A percentile compares a stretch with the other conserved stretches of the same genome.
These are phyloP conservation scores for Hypotaenidia philippensis DNA, from an alignment of 2,797 vertebrate genomes.

Conservation along the genomic window DNA sequence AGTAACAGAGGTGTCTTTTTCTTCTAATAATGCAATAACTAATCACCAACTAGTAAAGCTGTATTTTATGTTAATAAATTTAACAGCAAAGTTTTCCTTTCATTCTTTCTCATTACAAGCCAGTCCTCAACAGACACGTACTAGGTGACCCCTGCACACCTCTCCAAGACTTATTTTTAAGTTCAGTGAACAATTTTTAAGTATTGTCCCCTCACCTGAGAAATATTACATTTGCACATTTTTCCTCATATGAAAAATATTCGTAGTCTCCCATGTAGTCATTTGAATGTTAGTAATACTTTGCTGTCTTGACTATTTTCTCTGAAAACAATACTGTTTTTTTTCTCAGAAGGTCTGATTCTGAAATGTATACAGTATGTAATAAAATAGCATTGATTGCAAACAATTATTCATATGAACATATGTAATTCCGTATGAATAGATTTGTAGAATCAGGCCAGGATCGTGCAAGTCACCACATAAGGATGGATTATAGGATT, in stretches of 20 bases:
- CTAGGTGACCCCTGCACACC: background rate
- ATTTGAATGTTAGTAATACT: background rate
- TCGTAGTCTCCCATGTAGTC: background rate
- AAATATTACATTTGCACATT: background rate
- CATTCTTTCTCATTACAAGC: background rate
- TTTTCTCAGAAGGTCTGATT: background rate
- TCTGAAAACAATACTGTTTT: background rate
- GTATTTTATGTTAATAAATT: background rate
- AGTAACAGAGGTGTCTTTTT: background rate
- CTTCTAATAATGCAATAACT: background rate
- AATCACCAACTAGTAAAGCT: background rate
- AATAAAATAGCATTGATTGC: background rate
- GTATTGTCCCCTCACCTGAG: background rate
- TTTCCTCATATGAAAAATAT: background rate
- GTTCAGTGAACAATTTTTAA: background rate
- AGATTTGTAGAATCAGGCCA: background rate
- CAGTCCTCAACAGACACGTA: background rate
- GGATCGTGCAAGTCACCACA: background rate
- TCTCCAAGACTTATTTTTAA: background rate
- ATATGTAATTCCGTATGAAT: background rate
- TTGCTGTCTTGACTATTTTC: background rate
- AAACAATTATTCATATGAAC: background rate
- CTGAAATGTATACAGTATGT: background rate
- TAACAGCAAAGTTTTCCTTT: background rate
- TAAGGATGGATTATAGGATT: background rate